Percentiles rank a stretch among this genome's conserved stretches.
phyloP scores from a whole-genome alignment of 2,113 vertebrate genomes.

The Vulpes vulpes region DNA sequence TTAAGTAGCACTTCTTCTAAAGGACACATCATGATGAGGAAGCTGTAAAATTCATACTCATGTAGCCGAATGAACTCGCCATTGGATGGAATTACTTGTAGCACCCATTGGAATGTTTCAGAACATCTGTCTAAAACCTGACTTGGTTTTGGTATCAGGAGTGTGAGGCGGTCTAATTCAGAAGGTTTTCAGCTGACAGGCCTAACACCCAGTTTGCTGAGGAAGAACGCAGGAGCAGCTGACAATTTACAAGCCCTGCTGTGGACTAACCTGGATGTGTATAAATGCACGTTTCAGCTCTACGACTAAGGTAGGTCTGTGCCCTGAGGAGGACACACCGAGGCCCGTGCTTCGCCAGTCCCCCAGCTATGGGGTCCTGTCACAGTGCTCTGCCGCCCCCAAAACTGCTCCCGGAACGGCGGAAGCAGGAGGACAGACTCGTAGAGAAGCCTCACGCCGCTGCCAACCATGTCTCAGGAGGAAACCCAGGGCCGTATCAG shows the following conservation, averaged over 20 bases:
- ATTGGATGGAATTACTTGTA: background rate
- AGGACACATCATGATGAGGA: background rate
- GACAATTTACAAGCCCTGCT: background rate
- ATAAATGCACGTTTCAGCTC: fast-evolving
- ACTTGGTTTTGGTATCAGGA: background rate
- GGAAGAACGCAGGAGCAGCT: background rate
- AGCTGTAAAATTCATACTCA: background rate
- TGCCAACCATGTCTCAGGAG: background rate
- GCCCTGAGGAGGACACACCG: fast-evolving
- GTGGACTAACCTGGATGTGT: background rate
- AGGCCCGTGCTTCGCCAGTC: fast-evolving
- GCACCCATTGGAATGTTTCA: background rate
- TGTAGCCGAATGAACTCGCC: background rate
- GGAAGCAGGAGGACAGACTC: background rate
- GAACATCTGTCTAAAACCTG: background rate
- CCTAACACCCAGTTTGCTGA: fast-evolving
- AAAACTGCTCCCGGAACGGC: fast-evolving
- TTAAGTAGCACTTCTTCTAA: background rate
- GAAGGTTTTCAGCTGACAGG: background rate
- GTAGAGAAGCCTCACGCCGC: background rate
- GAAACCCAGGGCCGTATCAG: fast-evolving
- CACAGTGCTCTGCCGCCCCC: fast-evolving
- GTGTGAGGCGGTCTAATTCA: background rate
- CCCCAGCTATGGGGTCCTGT: background rate
- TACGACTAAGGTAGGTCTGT: background rate